Percentiles rank a stretch among this genome's conserved stretches.
These are phyloP conservation scores for Odocoileus virginianus DNA, from an alignment of 2,113 vertebrate genomes.

Conservation along the genomic window DNA sequence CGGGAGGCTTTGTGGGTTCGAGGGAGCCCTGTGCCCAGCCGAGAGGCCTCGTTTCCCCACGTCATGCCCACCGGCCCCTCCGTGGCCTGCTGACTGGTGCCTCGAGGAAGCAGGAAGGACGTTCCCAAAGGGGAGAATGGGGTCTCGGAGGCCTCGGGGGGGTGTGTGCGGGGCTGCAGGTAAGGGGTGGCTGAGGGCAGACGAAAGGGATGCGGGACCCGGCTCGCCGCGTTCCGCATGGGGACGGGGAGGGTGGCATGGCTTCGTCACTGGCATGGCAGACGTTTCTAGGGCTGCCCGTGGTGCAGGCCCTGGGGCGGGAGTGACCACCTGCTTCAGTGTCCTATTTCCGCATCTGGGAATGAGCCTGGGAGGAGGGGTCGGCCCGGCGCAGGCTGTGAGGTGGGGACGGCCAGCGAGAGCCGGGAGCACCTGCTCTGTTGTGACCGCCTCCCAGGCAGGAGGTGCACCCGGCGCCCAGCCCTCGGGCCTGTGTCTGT, in stretches of 20 bases:
- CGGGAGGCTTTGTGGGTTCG: fast-evolving
- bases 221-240: fast-evolving
- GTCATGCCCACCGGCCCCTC: neutral
- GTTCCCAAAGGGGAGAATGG: neutral
- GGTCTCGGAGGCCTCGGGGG: neutral
- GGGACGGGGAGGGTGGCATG: fast-evolving
- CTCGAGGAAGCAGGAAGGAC: neutral
- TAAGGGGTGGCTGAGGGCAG: neutral
- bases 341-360: neutral
- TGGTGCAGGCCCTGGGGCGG: neutral
- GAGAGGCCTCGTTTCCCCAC: fast-evolving
- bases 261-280: neutral
- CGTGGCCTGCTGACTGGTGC: neutral
- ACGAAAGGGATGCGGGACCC: fast-evolving
- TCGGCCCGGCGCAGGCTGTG: neutral
- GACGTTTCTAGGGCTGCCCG: fast-evolving
- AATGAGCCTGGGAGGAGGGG: neutral
- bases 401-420: neutral
- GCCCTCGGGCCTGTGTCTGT: neutral
- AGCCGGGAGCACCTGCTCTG: neutral
- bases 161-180: fast-evolving
- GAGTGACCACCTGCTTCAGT: fast-evolving
- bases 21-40: neutral
- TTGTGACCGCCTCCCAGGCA: neutral
- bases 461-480: fast-evolving